These are phyloP conservation scores for Mus spicilegus DNA, from an alignment of 2,113 vertebrate genomes.

Conservation along the genomic window DNA sequence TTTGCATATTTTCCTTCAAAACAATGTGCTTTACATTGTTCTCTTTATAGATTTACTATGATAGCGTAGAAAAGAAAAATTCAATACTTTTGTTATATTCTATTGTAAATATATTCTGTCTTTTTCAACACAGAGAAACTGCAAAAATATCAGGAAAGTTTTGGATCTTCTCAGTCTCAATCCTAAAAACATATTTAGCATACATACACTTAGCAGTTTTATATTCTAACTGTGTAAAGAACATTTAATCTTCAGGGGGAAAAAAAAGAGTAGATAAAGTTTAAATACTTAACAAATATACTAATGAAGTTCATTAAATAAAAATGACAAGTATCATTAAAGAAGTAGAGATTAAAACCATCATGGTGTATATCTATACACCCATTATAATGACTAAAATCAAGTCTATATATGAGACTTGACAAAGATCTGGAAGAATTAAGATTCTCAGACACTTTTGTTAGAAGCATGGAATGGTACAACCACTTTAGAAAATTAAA, in stretches of 20 bases:
- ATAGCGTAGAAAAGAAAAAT: neutral
- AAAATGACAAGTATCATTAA: constrained; percentile 1
- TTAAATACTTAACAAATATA: constrained; percentile 17
- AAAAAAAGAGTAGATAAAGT: neutral
- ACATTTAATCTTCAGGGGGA: neutral
- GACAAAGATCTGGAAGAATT: constrained; percentile 7
- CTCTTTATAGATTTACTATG: constrained; percentile 33
- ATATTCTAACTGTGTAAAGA: neutral
- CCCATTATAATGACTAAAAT: neutral
- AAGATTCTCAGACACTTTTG: neutral
- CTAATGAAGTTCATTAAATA: neutral
- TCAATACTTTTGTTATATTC: constrained; percentile 4
- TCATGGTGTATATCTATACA: neutral
- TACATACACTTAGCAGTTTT: constrained; percentile 6
- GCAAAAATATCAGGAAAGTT: constrained; percentile 39
- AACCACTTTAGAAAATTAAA: constrained; percentile 31
- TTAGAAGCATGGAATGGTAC: neutral
- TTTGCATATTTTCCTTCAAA: neutral
- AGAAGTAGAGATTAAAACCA: constrained; percentile 8
- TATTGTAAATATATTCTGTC: neutral
- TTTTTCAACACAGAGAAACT: constrained; percentile 24
- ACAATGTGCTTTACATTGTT: neutral
- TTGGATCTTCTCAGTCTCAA: constrained; percentile 22
- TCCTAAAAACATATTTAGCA: neutral
- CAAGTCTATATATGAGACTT: neutral